Evolutionary conservation across 2,888 invertebrate species (phyloP).

Genomic region (Cactoblastis cactorum): DNA sequence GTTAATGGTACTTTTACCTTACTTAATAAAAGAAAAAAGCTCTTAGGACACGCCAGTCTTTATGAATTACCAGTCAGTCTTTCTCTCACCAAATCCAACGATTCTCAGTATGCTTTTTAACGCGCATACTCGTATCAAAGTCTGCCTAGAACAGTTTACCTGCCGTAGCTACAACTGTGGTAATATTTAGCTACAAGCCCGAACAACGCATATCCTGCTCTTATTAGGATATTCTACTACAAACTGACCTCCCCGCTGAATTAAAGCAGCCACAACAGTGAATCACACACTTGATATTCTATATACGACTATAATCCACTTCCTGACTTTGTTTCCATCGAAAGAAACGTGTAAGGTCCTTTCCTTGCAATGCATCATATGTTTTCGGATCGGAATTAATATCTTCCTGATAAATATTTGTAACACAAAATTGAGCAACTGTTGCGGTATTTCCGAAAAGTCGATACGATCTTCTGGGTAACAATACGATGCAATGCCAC

Average conservation of each 20-base stretch:
- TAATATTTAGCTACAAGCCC: neutral
- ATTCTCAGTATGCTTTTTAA: too few relatives aligned
- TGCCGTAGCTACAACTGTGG: neutral
- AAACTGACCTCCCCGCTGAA: constrained; percentile 4
- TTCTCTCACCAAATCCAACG: too few relatives aligned
- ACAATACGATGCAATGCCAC: too few relatives aligned
- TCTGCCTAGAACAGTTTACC: neutral
- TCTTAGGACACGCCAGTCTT: too few relatives aligned
- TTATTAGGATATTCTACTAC: constrained; percentile 8
- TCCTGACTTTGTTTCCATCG: constrained; percentile 1
- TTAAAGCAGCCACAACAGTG: constrained; percentile 8
- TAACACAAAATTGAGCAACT: neutral
- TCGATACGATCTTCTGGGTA: too few relatives aligned
- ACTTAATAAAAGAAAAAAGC: too few relatives aligned
- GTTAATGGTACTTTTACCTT: too few relatives aligned
- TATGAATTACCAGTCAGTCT: too few relatives aligned
- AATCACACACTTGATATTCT: constrained; percentile 12
- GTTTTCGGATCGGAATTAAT: neutral
- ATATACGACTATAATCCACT: neutral
- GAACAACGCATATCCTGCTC: constrained; percentile 9
- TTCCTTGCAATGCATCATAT: constrained; percentile 5
- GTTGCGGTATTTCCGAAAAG: too few relatives aligned
- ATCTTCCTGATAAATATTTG: neutral
- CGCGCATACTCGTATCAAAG: too few relatives aligned
- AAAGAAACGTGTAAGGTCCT: constrained; percentile 7